Base-by-base conservation (phyloP, 1,140 invertebrate genomes). In the Phymastichus coffea region DNA sequence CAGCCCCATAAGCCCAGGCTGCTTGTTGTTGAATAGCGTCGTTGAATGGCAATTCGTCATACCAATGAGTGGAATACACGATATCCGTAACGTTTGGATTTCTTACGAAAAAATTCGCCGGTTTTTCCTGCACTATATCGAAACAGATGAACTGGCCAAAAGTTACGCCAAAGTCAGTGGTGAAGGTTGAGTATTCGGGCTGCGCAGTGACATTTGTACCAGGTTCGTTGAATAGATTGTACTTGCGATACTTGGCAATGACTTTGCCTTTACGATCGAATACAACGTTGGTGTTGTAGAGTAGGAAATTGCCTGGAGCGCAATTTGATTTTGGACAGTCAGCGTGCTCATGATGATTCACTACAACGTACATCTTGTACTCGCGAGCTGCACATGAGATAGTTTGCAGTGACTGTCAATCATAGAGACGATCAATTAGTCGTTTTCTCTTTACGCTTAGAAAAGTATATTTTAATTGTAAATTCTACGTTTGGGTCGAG, bases 141-240 rank as follows among this genome's bases (percentile, higher is more conserved):
- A 90, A 90, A 61, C 89, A 89, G 56, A 85, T 87, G 22, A 92
- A 81, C 1, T 86, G 75, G 1, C 91, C 92, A 70, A 96, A 95
- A n/a, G 80, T 86, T 0, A 92, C 89, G 6, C 87, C 87, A 67
- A 94, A 95, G 72, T 93, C 90, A 0, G 92, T 94, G 6, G 78
- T 75, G 61, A 95, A 94, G 4, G 75, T 82, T 0, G 80, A 74
- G 0, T 81, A 28, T 61, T 86, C 79, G 12, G 82, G 72, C 63
- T 71, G 60, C 8, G 66, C 55, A 22, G 86, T 85, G 19, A 68
- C 75, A 43, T 83, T 81, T n/a, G 85, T 74, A 4, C 73, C 73
- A 0, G 61, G 23, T 69, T 87, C 89, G 14, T 28, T 30, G 57
- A 85, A 90, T 0, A 91, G 71, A 74, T 93, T 87, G 14, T 82